These are phyloP conservation scores for Pyrgilauda ruficollis DNA, from an alignment of 2,113 vertebrate genomes.

Conservation along the genomic window DNA sequence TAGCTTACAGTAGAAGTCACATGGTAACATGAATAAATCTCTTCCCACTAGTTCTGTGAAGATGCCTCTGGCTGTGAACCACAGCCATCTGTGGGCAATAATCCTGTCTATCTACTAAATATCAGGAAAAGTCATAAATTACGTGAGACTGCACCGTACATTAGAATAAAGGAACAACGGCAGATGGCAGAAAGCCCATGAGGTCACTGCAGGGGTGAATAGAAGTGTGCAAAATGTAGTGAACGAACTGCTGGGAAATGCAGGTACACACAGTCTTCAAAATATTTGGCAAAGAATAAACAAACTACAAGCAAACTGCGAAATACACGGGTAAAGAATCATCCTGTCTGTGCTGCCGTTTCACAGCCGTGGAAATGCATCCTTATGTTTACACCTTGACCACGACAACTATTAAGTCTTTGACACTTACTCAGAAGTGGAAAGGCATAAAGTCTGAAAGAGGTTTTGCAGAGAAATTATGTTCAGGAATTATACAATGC, in stretches of 20 bases:
- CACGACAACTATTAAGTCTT: background rate
- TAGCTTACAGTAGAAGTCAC: slow-evolving; percentile 32
- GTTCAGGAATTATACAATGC: background rate
- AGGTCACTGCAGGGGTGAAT: slow-evolving; percentile 28
- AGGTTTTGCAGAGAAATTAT: background rate
- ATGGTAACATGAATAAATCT: slow-evolving; percentile 22
- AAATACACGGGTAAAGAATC: background rate
- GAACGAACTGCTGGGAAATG: background rate
- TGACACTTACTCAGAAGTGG: background rate
- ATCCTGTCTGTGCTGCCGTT: background rate
- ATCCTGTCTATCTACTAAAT: slow-evolving; percentile 41
- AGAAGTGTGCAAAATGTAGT: slow-evolving; percentile 9
- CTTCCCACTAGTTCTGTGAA: slow-evolving; percentile 41
- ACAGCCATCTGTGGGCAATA: slow-evolving; percentile 29
- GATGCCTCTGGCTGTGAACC: slow-evolving; percentile 30
- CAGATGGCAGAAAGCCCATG: slow-evolving; percentile 54
- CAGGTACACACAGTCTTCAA: background rate
- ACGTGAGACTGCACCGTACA: background rate
- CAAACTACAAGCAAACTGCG: background rate
- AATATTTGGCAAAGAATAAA: background rate
- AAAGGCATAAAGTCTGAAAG: background rate
- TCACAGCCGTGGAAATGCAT: background rate
- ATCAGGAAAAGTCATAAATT: slow-evolving; percentile 31
- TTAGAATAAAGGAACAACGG: slow-evolving; percentile 48
- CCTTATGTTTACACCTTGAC: background rate